Evolutionary conservation across 2,113 vertebrate species (phyloP), one percentile per base, ranked within the genome.

Genomic region (Vulpes vulpes): DNA sequence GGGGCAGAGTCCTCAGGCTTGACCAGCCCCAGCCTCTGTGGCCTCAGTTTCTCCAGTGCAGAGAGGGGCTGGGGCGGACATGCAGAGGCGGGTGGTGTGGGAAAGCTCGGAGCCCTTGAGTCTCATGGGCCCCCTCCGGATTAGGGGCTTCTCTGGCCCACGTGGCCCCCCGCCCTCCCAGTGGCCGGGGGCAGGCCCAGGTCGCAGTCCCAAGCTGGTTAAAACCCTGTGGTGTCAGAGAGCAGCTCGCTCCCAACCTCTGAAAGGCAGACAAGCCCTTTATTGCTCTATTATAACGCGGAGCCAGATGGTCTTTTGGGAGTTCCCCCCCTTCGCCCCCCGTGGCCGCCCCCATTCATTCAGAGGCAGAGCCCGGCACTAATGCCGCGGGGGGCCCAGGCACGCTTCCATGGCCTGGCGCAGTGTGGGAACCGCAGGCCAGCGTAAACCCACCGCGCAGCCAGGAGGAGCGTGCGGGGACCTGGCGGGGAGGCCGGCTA

Each of bases 301-400:
- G 98, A 97, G 98, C 99, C 99, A 99, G 99, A 99, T 99, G 99
- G 99, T 98, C 99, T 99, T 98, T 99, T 98, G 99, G 99, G 99
- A 98, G 98, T 97, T 97, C 96, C 96, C 98, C 97, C 98, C 98
- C 84, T 93, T 88, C 76, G n/a, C 60, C 88, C 91, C 95, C 91
- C 73, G 78, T 89, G 19, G 90, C 93, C 91, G 81, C 96, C 98
- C 98, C 82, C 98, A 95, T 98, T 97, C 98, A 99, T 98, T 98
- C 98, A 98, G 97, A 98, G 96, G 98, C 99, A 98, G 98, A 97
- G 96, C 98, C 98, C 97, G 60, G 98, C 98, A 98, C 98, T 99
- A 99, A 99, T 98, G 98, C 96, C 0, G 65, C 85, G 89, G 97
- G 98, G 96, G 98, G 97, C 91, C 95, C 97, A 96, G 99, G 99